A percentile compares a stretch with the other conserved stretches of the same genome.
Evolutionary conservation across 1,140 invertebrate species (phyloP).

Genomic region (Cecropterus lyciades): DNA sequence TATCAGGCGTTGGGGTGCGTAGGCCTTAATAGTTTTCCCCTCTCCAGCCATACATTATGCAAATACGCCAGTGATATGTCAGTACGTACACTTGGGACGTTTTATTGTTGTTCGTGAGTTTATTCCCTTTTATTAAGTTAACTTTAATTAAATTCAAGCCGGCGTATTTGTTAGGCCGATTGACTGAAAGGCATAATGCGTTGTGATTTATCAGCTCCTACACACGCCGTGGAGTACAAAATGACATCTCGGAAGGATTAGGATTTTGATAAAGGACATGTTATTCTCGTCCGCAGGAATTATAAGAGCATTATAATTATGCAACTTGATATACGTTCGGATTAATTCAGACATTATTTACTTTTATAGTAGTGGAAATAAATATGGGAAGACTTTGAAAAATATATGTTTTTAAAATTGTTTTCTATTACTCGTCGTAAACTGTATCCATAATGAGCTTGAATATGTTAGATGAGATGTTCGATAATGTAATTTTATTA

Average conservation of each 20-base stretch:
- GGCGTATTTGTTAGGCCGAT: conserved; percentile 74
- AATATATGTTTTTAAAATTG: no score
- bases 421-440: conserved; percentile 28
- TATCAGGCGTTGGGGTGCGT: conserved; percentile 70
- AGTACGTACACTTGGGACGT: conserved; percentile 75
- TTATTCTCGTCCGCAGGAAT: conserved; percentile 22
- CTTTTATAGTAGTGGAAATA: no score
- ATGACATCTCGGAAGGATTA: conserved; percentile 29
- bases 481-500: no score
- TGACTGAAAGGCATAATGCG: conserved; percentile 71
- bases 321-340: conserved; percentile 8
- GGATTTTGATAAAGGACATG: conserved; percentile 33
- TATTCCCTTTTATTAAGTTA: conserved; percentile 80
- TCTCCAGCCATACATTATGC: conserved; percentile 79
- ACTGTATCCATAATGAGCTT: conserved; percentile 33
- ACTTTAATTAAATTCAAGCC: conserved; percentile 81
- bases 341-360: no score
- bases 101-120: conserved; percentile 77
- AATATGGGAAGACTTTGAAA: no score
- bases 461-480: no score
- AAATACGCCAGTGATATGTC: conserved; percentile 81
- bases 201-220: conserved; percentile 71
- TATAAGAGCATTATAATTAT: conserved; percentile 23
- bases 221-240: conserved; percentile 34
- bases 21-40: conserved; percentile 79